Percentiles rank a stretch among this genome's conserved stretches.
Conservation (phyloP, 2,113 vertebrate species). For the Eulemur macaco region DNA sequence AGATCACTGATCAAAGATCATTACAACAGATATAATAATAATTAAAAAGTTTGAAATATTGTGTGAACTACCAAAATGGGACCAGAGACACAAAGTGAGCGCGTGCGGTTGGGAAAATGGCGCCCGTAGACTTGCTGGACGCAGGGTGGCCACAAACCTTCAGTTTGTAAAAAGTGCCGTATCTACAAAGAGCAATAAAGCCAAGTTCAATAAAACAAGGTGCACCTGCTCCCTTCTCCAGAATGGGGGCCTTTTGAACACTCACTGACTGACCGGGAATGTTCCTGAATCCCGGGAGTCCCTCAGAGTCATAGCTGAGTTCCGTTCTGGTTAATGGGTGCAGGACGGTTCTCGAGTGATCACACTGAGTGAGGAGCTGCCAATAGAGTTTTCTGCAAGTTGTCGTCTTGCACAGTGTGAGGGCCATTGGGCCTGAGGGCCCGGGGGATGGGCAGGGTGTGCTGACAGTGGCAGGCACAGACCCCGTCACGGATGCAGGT, state of each 20-base stretch:
- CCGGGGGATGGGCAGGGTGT: fast-evolving
- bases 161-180: neutral
- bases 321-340: conserved; percentile 32
- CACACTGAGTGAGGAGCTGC: neutral
- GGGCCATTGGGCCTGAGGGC: neutral
- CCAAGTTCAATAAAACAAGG: neutral
- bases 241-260: neutral
- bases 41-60: neutral
- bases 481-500: too few species aligned
- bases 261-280: neutral
- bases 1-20: neutral
- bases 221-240: neutral
- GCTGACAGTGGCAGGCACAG: neutral
- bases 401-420: conserved; percentile 13
- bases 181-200: neutral
- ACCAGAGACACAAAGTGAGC: neutral
- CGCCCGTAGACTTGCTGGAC: fast-evolving
- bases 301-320: neutral
- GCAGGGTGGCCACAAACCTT: neutral
- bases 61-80: neutral
- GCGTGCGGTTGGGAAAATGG: neutral
- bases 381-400: conserved; percentile 58
- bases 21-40: neutral
- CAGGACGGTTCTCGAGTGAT: conserved; percentile 50
- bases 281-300: neutral